Conservation (phyloP, 2,888 invertebrate species). For the Autographa pulchrina region DNA sequence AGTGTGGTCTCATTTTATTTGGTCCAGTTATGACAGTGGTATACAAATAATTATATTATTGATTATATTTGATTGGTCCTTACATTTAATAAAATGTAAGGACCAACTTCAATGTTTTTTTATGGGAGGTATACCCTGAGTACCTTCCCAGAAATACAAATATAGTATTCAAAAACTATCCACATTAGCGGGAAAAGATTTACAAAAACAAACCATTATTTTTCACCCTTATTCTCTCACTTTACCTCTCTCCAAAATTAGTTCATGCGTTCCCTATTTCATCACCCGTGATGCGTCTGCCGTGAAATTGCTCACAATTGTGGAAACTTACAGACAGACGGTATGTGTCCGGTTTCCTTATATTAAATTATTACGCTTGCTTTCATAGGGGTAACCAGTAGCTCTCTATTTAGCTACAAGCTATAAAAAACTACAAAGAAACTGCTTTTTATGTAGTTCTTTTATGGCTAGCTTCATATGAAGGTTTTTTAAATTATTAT, state of each 20-base stretch:
- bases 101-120: no score
- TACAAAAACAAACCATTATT: background rate
- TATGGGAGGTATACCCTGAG: no score
- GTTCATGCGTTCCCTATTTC: constrained; percentile 19
- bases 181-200: no score
- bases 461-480: background rate
- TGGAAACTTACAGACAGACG: constrained; percentile 17
- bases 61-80: no score
- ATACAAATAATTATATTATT: no score
- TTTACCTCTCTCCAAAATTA: constrained; percentile 22
- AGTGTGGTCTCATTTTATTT: no score
- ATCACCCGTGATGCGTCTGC: constrained; percentile 32
- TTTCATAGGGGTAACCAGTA: background rate
- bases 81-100: no score
- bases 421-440: background rate
- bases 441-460: no score
- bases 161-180: no score
- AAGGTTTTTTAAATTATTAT: no score
- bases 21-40: no score
- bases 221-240: background rate
- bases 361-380: constrained; percentile 3
- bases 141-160: no score
- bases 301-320: constrained; percentile 42
- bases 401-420: background rate
- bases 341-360: constrained; percentile 2